A percentile compares a stretch with the other conserved stretches of the same genome.
These are phyloP conservation scores for Cotesia congregata DNA, from an alignment of 2,888 invertebrate genomes.

Conservation along the genomic window DNA sequence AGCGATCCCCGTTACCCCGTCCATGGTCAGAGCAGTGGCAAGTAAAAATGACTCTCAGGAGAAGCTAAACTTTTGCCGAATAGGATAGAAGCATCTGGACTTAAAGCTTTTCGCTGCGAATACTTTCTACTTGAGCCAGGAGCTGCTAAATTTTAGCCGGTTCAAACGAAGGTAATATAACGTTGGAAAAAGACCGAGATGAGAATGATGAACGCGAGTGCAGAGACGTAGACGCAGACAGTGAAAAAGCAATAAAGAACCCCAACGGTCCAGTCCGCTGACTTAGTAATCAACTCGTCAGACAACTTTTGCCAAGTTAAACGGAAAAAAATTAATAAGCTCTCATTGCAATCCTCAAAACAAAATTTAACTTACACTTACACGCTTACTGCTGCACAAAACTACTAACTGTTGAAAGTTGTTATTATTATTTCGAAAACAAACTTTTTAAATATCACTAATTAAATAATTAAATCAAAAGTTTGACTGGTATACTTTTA, in stretches of 20 bases:
- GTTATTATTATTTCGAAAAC: not conserved
- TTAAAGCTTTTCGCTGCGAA: not conserved
- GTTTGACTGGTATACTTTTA: not conserved
- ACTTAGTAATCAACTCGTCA: constrained; percentile 38
- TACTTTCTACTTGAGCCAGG: constrained; percentile 13
- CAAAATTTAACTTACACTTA: not conserved
- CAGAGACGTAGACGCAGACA: constrained; percentile 16
- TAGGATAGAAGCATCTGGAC: constrained; percentile 12
- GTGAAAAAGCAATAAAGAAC: constrained; percentile 33
- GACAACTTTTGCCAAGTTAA: constrained; percentile 31
- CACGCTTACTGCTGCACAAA: not conserved
- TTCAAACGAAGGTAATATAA: not conserved
- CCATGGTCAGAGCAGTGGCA: constrained; percentile 20
- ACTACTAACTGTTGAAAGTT: not conserved
- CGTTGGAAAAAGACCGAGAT: not conserved
- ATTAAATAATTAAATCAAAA: not conserved
- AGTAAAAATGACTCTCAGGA: constrained; percentile 26
- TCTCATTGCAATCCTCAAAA: constrained; percentile 4
- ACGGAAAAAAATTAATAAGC: constrained; percentile 24
- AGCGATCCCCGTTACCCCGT: not conserved
- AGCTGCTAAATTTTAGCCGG: not conserved
- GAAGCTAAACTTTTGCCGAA: constrained; percentile 24
- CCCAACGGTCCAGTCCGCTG: not conserved
- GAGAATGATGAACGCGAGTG: constrained; percentile 22
- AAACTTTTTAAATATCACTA: not conserved